Conservation (phyloP, 2,113 vertebrate genomes). For the Pelvicachromis taeniatus region DNA sequence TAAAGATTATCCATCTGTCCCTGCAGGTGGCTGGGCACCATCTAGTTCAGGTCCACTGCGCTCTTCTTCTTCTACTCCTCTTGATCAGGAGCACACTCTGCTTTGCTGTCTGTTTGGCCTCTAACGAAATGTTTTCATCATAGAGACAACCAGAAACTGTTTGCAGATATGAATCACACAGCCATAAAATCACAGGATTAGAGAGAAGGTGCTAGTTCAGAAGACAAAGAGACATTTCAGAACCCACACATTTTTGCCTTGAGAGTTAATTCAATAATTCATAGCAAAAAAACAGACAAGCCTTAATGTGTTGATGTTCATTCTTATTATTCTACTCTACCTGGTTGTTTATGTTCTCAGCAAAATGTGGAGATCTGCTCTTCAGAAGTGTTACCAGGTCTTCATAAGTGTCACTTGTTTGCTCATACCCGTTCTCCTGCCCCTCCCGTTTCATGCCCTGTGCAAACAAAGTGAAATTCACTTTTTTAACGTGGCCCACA, state of each 20-base stretch:
- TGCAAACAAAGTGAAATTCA: not conserved
- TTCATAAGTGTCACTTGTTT: slow-evolving; percentile 77
- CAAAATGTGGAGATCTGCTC: slow-evolving; percentile 79
- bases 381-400: slow-evolving; percentile 83
- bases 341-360: slow-evolving; percentile 78
- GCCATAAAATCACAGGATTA: slow-evolving; percentile 30
- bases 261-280: not conserved
- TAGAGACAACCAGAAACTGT: slow-evolving; percentile 70
- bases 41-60: too few relatives aligned
- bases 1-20: too few relatives aligned
- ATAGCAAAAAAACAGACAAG: not conserved
- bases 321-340: slow-evolving; percentile 54
- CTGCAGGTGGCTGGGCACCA: too few relatives aligned
- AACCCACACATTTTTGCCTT: not conserved
- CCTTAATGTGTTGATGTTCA: not conserved
- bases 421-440: slow-evolving; percentile 70
- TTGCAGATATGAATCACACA: slow-evolving; percentile 39
- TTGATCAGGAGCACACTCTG: not conserved
- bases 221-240: slow-evolving; percentile 28
- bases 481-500: not conserved
- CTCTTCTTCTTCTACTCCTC: too few relatives aligned
- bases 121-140: not conserved
- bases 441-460: not conserved
- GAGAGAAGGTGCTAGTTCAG: slow-evolving; percentile 11
- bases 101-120: not conserved